phyloP scores from a whole-genome alignment of 23 tunicate genomes.

The Clavelina lepadiformis region DNA sequence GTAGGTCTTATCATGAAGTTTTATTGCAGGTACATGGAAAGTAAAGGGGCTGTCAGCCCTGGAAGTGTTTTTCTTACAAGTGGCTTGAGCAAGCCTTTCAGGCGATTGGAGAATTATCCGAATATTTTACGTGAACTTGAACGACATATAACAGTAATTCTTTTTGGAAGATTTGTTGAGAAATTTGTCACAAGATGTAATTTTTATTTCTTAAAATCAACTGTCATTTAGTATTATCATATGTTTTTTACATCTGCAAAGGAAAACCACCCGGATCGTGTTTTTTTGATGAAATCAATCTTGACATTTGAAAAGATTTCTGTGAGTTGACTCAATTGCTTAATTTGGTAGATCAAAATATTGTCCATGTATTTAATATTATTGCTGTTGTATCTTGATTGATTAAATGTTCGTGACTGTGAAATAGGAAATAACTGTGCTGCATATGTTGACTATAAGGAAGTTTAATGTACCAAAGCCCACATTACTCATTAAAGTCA shows the following conservation, averaged over 20 bases:
- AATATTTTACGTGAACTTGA: conserved; percentile 61
- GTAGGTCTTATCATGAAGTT: no score
- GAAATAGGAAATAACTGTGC: no score
- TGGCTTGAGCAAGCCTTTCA: conserved; percentile 73
- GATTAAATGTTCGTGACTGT: no score
- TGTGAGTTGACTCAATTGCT: conserved; percentile 28
- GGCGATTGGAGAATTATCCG: conserved; percentile 76
- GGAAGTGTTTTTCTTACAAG: conserved; percentile 43
- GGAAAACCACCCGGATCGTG: conserved; percentile 66
- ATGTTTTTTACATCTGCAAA: conserved; percentile 4
- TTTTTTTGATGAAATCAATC: conserved; percentile 45
- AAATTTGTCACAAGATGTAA: neutral
- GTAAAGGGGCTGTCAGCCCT: conserved; percentile 36
- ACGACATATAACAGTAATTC: conserved; percentile 58
- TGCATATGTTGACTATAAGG: no score
- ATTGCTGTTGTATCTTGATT: neutral
- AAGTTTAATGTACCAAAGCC: no score
- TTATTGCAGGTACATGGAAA: conserved; percentile 61
- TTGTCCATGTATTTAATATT: neutral
- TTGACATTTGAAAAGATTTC: conserved; percentile 55
- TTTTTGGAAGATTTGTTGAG: neutral
- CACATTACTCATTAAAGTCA: no score
- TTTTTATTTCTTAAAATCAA: no score
- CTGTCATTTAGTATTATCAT: no score
- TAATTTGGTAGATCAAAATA: neutral